Evolutionary conservation across 1,140 invertebrate genomes (phyloP), one percentile per base, ranked within the genome.

Genomic region (Pantala flavescens): DNA sequence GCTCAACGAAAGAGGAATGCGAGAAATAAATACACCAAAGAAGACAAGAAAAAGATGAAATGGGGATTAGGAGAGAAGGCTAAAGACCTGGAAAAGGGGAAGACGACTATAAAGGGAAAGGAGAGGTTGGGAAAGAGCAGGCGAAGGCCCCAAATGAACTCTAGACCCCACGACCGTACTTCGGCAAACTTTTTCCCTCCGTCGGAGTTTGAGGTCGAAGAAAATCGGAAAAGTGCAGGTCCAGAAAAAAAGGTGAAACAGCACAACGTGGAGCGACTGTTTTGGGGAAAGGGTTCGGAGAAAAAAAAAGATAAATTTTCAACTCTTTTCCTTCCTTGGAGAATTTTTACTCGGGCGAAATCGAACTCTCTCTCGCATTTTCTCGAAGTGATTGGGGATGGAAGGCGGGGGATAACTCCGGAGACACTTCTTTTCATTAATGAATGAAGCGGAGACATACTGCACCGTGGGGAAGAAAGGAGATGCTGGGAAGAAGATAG

Each of bases 391-490:
- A 63, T 63, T 63, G 49, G 49, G 49, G n/a, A 63, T 1, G 49
- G 49, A 21, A 14, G 49, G 12, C 49, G n/a, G n/a, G 5, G 49
- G 5, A 63, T 7, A 12, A 63, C 28, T 5, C 28, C 28, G 28
- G 49, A 63, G 49, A 63, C 49, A 63, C 49, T 63, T 63, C 49
- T 63, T 63, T 63, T 63, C 49, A 63, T 63, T 63, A 63, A 63
- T 63, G 49, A 63, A 63, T 63, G 49, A 63, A 63, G 49, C 49
- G n/a, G n/a, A 21, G n/a, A 63, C 49, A 63, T 63, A 63, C 12
- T 63, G 49, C 16, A 63, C 12, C 14, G 49, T 19, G 49, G 49
- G 49, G 12, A 21, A 21, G 49, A 63, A 63, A 19, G n/a, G 49
- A 63, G 49, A 63, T 19, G 49, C 16, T 3, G 12, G n/a, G 49